Conservation (phyloP, 2,888 invertebrate genomes). For the Dioctria rufipes region DNA sequence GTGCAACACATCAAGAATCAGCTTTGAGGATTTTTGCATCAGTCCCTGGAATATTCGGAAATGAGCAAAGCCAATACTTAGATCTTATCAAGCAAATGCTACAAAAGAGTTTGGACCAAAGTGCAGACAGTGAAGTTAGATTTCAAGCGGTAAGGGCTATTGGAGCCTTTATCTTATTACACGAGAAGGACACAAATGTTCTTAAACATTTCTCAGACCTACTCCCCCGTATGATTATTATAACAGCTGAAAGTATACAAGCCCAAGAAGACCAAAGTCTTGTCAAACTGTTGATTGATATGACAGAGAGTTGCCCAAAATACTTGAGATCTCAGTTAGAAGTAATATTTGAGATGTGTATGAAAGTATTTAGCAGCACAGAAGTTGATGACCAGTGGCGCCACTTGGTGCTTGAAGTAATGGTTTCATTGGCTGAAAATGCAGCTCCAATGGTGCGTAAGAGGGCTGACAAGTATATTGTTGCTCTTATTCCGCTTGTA, state of each 20-base stretch:
- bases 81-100: slow-evolving; percentile 97
- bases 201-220: slow-evolving; percentile 91
- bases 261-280: slow-evolving; percentile 91
- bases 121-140: slow-evolving; percentile 81
- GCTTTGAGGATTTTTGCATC: slow-evolving; percentile 97
- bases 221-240: slow-evolving; percentile 83
- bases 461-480: slow-evolving; percentile 87
- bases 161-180: slow-evolving; percentile 90
- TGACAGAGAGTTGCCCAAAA: slow-evolving; percentile 95
- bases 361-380: slow-evolving; percentile 84
- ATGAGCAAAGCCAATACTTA: slow-evolving; percentile 91
- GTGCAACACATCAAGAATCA: slow-evolving; percentile 89
- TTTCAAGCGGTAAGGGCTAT: slow-evolving; percentile 88
- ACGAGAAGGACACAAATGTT: slow-evolving; percentile 93
- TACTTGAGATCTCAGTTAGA: slow-evolving; percentile 90
- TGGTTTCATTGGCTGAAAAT: slow-evolving; percentile 85
- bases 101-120: slow-evolving; percentile 83
- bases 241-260: slow-evolving; percentile 84
- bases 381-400: slow-evolving; percentile 87
- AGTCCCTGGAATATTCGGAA: slow-evolving; percentile 97
- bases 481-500: slow-evolving; percentile 85
- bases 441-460: slow-evolving; percentile 98
- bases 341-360: slow-evolving; percentile 88
- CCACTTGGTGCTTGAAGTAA: slow-evolving; percentile 91
- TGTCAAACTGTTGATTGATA: slow-evolving; percentile 92